Percentiles rank a stretch among this genome's conserved stretches.
phyloP scores from a whole-genome alignment of 2,113 vertebrate species.

The Pseudorasbora parva region DNA sequence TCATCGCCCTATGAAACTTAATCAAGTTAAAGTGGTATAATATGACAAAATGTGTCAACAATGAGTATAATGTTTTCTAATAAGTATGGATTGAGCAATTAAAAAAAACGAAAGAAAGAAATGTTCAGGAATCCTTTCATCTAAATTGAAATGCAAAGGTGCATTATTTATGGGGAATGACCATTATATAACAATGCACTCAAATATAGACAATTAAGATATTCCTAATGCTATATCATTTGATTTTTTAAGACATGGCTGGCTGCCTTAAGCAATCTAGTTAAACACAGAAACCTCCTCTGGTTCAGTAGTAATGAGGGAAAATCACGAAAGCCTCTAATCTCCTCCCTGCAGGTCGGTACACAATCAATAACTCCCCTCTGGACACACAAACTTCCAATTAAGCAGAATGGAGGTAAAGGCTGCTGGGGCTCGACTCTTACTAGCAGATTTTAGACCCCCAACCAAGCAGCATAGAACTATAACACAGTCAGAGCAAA shows the following conservation, averaged over 20 bases:
- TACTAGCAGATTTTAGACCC: not conserved
- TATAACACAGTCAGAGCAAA: conserved; percentile 17
- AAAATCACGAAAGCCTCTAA: conserved; percentile 33
- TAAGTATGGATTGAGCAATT: not conserved
- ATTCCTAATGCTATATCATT: not conserved
- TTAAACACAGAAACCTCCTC: conserved; percentile 2
- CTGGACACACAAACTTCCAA: conserved; percentile 33
- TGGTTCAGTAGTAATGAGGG: conserved; percentile 17
- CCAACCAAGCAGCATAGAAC: not conserved
- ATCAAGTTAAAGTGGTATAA: not conserved
- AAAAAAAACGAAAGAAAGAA: not conserved
- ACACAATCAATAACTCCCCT: conserved; percentile 34
- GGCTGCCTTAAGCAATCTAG: conserved; percentile 1
- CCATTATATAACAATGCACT: not conserved
- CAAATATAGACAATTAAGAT: not conserved
- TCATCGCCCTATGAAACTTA: not conserved
- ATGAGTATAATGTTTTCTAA: conserved; percentile 15
- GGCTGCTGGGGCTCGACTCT: not conserved
- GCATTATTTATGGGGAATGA: not conserved
- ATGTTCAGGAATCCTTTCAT: not conserved
- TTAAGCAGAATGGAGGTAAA: conserved; percentile 28
- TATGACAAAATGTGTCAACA: not conserved
- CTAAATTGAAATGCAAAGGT: not conserved
- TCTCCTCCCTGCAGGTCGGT: conserved; percentile 22
- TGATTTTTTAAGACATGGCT: not conserved